Evolutionary conservation across 2,888 invertebrate genomes (phyloP).

Genomic region (Cactoblastis cactorum): DNA sequence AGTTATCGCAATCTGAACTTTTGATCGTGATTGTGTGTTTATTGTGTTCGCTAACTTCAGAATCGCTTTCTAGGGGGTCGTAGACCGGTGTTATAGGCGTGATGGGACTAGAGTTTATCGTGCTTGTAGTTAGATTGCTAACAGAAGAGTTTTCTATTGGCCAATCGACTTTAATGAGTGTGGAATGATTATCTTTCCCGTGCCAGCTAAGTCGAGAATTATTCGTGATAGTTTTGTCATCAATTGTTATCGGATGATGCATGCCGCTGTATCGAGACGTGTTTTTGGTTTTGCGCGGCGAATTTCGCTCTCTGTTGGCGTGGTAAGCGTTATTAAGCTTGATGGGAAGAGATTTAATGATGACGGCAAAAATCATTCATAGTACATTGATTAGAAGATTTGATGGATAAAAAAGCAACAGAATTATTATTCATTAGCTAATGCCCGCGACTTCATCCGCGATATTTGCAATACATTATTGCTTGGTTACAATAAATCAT

Average conservation of each 20-base stretch:
- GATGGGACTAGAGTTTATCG: slow-evolving; percentile 53
- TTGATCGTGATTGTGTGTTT: slow-evolving; percentile 62
- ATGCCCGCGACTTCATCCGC: too few species aligned
- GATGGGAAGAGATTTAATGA: slow-evolving; percentile 20
- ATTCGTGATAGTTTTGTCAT: slow-evolving; percentile 35
- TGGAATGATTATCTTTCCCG: slow-evolving; percentile 70
- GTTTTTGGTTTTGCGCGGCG: slow-evolving; percentile 62
- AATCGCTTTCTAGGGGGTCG: slow-evolving; percentile 68
- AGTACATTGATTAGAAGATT: too few species aligned
- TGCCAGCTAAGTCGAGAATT: slow-evolving; percentile 61
- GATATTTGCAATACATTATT: too few species aligned
- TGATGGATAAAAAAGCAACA: too few species aligned
- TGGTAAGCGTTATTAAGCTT: slow-evolving; percentile 11
- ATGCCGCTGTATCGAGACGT: slow-evolving; percentile 57
- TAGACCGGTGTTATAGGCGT: slow-evolving; percentile 62
- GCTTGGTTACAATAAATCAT: too few species aligned
- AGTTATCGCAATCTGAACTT: slow-evolving; percentile 49
- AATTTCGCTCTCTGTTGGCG: slow-evolving; percentile 64
- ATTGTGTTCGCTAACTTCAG: slow-evolving; percentile 58
- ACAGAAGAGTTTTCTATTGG: slow-evolving; percentile 52
- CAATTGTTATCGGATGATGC: slow-evolving; percentile 40
- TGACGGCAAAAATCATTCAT: too few species aligned
- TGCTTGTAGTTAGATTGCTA: slow-evolving; percentile 53
- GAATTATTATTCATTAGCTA: too few species aligned
- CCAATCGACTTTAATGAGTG: slow-evolving; percentile 71